Evolutionary conservation across 1,140 invertebrate genomes (phyloP).

Genomic region (Parasteatoda tepidariorum): DNA sequence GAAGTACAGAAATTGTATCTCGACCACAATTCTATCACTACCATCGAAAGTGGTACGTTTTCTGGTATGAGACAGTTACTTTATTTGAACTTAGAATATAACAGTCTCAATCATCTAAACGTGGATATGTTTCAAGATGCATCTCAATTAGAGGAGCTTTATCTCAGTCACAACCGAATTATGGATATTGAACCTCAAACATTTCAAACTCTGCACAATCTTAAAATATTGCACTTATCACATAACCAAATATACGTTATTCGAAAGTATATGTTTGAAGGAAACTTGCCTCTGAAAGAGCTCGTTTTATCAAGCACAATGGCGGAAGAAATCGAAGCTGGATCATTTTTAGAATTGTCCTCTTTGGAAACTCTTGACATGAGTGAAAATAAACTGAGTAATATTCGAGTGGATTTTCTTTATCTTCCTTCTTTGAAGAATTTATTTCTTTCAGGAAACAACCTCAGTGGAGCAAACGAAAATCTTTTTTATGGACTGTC

Average conservation of each 20-base stretch:
- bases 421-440: conserved; percentile 60
- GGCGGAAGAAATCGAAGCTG: conserved; percentile 74
- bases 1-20: conserved; percentile 83
- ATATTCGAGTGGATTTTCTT: conserved; percentile 59
- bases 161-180: conserved; percentile 73
- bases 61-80: conserved; percentile 79
- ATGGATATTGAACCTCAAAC: conserved; percentile 73
- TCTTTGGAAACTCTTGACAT: conserved; percentile 79
- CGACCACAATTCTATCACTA: conserved; percentile 83
- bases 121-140: conserved; percentile 75
- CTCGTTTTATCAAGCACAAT: conserved; percentile 76
- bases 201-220: conserved; percentile 73
- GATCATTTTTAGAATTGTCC: conserved; percentile 75
- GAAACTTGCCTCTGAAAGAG: conserved; percentile 72
- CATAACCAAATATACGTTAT: conserved; percentile 71
- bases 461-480: conserved; percentile 61
- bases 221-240: conserved; percentile 75
- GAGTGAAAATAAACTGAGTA: conserved; percentile 77
- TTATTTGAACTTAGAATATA: conserved; percentile 71
- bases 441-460: conserved; percentile 79
- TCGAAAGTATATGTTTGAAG: conserved; percentile 73
- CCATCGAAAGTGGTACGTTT: conserved; percentile 84
- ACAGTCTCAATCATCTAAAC: conserved; percentile 66
- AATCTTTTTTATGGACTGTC: conserved; percentile 63
- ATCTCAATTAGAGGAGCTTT: conserved; percentile 76